Conservation (phyloP, 1,140 invertebrate species). For the Camponotus floridanus region DNA sequence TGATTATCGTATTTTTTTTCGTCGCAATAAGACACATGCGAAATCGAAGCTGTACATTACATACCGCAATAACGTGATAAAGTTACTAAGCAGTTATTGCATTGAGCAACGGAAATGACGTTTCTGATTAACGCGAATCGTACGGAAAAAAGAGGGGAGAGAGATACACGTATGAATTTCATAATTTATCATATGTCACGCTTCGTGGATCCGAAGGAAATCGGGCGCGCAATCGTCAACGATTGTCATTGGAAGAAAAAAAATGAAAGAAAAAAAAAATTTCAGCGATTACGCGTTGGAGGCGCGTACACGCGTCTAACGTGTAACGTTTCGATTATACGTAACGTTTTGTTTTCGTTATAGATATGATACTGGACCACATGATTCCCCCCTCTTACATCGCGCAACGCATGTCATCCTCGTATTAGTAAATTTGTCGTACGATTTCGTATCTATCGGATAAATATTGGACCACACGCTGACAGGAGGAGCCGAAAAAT, state of each 20-base stretch:
- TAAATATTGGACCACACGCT: background rate
- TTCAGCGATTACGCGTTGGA: background rate
- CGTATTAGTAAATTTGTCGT: background rate
- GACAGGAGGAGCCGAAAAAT: background rate
- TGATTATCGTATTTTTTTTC: background rate
- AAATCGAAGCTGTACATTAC: background rate
- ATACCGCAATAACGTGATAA: background rate
- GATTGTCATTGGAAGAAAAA: background rate
- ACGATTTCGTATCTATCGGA: background rate
- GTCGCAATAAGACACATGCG: background rate
- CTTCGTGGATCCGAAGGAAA: background rate
- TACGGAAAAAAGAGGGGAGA: background rate
- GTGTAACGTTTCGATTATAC: background rate
- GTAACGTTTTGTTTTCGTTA: background rate
- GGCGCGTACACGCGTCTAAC: background rate
- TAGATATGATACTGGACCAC: background rate
- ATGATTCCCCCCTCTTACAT: background rate
- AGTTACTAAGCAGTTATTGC: background rate
- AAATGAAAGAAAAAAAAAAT: background rate
- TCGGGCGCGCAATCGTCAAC: background rate
- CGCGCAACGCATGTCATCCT: background rate
- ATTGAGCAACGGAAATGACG: background rate
- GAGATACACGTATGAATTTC: slow-evolving; percentile 15
- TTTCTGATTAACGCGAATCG: background rate
- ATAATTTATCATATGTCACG: background rate